Conservation (phyloP, 2,113 vertebrate species). For the Tinamus guttatus region DNA sequence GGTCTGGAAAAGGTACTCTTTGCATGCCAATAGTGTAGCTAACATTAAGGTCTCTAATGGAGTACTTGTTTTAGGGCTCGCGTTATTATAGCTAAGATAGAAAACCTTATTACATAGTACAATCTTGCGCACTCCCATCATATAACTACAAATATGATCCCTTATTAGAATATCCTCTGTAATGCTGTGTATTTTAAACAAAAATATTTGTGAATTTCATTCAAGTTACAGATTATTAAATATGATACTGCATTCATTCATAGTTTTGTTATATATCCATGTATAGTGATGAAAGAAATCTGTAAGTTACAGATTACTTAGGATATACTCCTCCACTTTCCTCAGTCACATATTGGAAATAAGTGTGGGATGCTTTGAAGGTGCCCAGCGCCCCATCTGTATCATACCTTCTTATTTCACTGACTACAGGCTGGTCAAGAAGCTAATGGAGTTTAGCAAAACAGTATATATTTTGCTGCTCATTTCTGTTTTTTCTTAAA, state of each 20-base stretch:
- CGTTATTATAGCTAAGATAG: not conserved
- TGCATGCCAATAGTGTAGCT: too few species aligned
- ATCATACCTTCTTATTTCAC: not conserved
- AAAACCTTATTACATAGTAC: too few species aligned
- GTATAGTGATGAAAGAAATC: not conserved
- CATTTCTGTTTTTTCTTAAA: not conserved
- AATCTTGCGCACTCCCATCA: too few species aligned
- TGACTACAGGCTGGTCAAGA: not conserved
- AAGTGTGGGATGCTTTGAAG: not conserved
- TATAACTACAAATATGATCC: too few species aligned
- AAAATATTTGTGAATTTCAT: not conserved
- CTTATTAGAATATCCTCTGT: too few species aligned
- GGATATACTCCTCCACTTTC: too few species aligned
- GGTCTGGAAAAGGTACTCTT: too few species aligned
- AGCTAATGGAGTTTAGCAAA: not conserved
- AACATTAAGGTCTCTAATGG: not conserved
- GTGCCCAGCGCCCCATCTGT: too few species aligned
- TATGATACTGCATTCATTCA: not conserved
- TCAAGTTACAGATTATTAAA: not conserved
- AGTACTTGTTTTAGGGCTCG: not conserved
- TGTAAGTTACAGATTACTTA: not conserved
- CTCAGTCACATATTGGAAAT: too few species aligned
- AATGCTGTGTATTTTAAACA: not conserved
- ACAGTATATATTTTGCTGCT: not conserved
- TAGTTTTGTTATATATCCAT: not conserved